Evolutionary conservation across 2,113 vertebrate species (phyloP).

Genomic region (Hemiprocne comata): DNA sequence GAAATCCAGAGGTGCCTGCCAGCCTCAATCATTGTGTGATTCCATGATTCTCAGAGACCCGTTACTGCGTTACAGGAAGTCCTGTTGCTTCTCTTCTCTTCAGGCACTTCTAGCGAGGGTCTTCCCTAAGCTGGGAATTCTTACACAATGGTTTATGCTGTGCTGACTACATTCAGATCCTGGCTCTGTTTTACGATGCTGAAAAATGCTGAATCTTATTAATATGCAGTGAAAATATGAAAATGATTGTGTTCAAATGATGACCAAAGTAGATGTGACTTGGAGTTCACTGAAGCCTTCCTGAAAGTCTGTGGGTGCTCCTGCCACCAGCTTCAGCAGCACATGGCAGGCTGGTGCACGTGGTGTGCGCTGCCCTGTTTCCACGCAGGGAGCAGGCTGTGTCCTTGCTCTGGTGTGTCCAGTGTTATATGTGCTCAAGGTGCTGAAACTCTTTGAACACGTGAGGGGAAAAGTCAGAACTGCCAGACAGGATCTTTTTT

Average conservation of each 20-base stretch:
- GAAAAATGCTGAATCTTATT: not conserved
- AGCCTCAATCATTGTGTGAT: not conserved
- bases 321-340: not conserved
- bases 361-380: rapidly evolving
- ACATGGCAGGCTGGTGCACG: rapidly evolving
- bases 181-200: not conserved
- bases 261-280: not conserved
- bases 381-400: not conserved
- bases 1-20: not conserved
- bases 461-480: not conserved
- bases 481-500: not conserved
- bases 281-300: not conserved
- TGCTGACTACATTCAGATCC: not conserved
- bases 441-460: not conserved
- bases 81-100: not conserved
- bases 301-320: not conserved
- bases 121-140: not conserved
- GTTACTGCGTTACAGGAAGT: not conserved
- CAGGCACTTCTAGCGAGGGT: not conserved
- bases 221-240: not conserved
- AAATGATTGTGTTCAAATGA: not conserved
- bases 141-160: not conserved
- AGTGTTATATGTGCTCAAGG: not conserved
- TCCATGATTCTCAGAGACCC: not conserved
- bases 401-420: not conserved